These are phyloP conservation scores for Bufotes viridis DNA, from an alignment of 2,797 vertebrate species.

Conservation along the genomic window DNA sequence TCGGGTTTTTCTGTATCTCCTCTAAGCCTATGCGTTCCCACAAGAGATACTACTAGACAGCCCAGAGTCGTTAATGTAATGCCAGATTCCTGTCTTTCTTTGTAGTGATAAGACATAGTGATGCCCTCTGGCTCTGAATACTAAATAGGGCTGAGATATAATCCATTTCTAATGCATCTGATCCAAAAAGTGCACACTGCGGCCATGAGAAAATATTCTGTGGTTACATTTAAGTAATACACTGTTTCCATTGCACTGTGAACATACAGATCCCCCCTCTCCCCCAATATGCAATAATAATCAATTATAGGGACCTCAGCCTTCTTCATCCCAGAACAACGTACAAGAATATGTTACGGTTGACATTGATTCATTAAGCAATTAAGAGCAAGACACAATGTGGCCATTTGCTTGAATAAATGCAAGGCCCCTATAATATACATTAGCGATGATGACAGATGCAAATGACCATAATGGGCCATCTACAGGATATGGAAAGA, in stretches of 20 bases:
- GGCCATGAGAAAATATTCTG: slow-evolving; percentile 43
- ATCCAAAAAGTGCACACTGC: slow-evolving; percentile 23
- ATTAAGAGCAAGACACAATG: slow-evolving; percentile 45
- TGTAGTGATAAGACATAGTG: slow-evolving; percentile 56
- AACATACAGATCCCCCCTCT: not conserved
- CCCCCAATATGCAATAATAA: not conserved
- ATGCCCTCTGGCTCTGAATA: slow-evolving; percentile 52
- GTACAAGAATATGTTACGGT: not conserved
- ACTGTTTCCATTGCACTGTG: not conserved
- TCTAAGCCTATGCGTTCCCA: slow-evolving; percentile 51
- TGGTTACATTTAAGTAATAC: slow-evolving; percentile 19
- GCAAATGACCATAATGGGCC: slow-evolving; percentile 58
- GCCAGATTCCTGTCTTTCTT: slow-evolving; percentile 56
- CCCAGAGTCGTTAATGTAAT: slow-evolving; percentile 35
- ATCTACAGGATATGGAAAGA: slow-evolving; percentile 52
- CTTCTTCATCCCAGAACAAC: not conserved
- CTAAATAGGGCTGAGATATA: slow-evolving; percentile 50
- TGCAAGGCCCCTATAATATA: slow-evolving; percentile 45
- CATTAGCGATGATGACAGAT: slow-evolving; percentile 59
- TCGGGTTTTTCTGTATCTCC: slow-evolving; percentile 45
- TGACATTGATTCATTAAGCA: slow-evolving; percentile 57
- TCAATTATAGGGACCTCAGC: not conserved
- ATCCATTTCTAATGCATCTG: slow-evolving; percentile 39
- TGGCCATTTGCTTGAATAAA: slow-evolving; percentile 51
- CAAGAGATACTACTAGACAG: slow-evolving; percentile 43